These are phyloP conservation scores for Chrysolina americana DNA, from an alignment of 2,888 invertebrate species.

Conservation along the genomic window DNA sequence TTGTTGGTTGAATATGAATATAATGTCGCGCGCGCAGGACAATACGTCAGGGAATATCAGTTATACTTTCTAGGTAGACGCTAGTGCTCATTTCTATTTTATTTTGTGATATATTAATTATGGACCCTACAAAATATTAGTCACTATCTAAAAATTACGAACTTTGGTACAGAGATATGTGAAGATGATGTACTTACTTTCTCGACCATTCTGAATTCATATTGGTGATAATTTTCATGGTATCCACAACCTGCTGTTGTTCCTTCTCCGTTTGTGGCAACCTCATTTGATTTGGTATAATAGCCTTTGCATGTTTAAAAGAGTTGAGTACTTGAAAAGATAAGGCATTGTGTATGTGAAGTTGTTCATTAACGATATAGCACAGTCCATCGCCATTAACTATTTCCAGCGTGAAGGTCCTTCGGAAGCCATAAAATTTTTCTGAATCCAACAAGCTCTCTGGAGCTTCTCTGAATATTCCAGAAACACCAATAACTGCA, in stretches of 20 bases:
- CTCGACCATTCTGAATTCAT: slow-evolving; percentile 53
- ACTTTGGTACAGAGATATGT: too few relatives aligned
- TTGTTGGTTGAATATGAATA: too few relatives aligned
- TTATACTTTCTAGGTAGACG: too few relatives aligned
- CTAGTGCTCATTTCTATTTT: too few relatives aligned
- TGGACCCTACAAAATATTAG: too few relatives aligned
- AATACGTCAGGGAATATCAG: too few relatives aligned
- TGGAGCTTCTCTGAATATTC: slow-evolving; percentile 77
- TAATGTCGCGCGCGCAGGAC: too few relatives aligned
- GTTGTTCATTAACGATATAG: slow-evolving; percentile 78
- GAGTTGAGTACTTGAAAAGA: slow-evolving; percentile 12
- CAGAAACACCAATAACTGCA: slow-evolving; percentile 75
- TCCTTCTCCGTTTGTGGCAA: slow-evolving; percentile 56
- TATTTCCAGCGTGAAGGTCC: slow-evolving; percentile 73
- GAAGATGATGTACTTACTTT: slow-evolving; percentile 57
- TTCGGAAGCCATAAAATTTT: slow-evolving; percentile 72
- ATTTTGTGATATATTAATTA: too few relatives aligned
- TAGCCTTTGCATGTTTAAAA: neutral
- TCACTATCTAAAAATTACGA: too few relatives aligned
- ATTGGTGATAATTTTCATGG: slow-evolving; percentile 47
- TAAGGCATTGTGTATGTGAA: slow-evolving; percentile 73
- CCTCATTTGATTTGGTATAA: slow-evolving; percentile 38
- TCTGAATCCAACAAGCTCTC: slow-evolving; percentile 67
- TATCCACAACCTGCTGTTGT: slow-evolving; percentile 57
- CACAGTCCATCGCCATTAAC: slow-evolving; percentile 73